Base-by-base conservation (phyloP, 2,888 invertebrate species). In the Myopa tessellatipennis region DNA sequence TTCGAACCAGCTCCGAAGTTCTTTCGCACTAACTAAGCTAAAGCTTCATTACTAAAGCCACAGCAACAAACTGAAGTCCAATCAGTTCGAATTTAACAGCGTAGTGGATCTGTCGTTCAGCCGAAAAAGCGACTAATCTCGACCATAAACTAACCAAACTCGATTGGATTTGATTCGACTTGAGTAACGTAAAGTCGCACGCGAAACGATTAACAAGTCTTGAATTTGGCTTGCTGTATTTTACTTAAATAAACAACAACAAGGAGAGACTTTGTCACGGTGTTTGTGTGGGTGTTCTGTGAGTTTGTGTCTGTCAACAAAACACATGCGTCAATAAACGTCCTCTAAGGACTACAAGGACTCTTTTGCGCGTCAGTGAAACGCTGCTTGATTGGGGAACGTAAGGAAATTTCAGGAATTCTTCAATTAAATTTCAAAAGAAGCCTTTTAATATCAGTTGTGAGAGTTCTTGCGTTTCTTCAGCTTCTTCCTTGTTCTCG, bases 21-120 rank as follows among this genome's bases (percentile, higher is more conserved):
- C 26, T 26, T 26, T 50, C 14, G 14, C 50, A 50, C 50, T 50
- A 50, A 50, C 50, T 50, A 50, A 50, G 38, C 61, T 63, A 26
- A 26, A 26, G 26, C 26, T 63, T 63, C 34, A 18, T 34, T 63
- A 63, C 61, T 63, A 77, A 77, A 77, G 68, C 14, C 50, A 68
- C 69, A n/a, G 70, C 68, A 12, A 67, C 61, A n/a, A 26, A 61
- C 7, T 7, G 26, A 61, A 36, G 18, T 52, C n/a, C 70, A 79
- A 73, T 73, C 82, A 83, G 83, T 83, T 83, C 76, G 74, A 81
- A 77, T 79, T 77, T 79, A 80, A 81, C 82, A 81, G 80, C 81
- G 80, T 78, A 76, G 75, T 75, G 80, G 80, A 82, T 78, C 77
- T 80, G 83, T 81, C 34, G 58, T 58, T 71, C 76, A 76, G 18